Percentiles rank a stretch among this genome's conserved stretches.
phyloP scores from a whole-genome alignment of 2,113 vertebrate species.

The Clarias batrachus region DNA sequence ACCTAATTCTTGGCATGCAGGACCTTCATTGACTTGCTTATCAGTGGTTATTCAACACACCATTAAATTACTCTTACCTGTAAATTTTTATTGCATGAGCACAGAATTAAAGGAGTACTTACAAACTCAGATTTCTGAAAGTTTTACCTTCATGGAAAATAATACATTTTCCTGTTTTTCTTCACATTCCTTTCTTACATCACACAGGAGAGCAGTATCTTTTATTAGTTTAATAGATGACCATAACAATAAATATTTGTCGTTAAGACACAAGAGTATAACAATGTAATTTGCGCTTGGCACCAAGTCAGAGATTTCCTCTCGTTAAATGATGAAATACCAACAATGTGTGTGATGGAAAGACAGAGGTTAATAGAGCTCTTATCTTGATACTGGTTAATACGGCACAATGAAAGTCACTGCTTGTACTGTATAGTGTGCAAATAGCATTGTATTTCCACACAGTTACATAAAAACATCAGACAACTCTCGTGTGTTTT shows the following conservation, averaged over 20 bases:
- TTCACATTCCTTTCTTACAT: neutral
- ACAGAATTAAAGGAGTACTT: neutral
- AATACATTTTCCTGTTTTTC: neutral
- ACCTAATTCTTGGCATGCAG: neutral
- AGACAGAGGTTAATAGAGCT: neutral
- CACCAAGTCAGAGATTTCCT: neutral
- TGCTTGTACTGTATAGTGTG: neutral
- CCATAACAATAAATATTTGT: conserved; percentile 14
- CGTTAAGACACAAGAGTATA: neutral
- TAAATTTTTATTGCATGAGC: neutral
- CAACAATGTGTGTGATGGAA: neutral
- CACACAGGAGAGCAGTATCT: neutral
- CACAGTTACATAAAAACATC: neutral
- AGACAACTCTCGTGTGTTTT: neutral
- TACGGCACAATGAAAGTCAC: neutral
- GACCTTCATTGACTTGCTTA: neutral
- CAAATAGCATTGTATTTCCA: neutral
- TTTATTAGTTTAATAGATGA: conserved; percentile 27
- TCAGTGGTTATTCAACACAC: neutral
- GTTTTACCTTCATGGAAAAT: neutral
- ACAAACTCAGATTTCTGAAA: neutral
- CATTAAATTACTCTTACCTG: neutral
- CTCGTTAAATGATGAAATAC: neutral
- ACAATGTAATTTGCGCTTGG: neutral
- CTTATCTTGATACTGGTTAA: neutral